Evolutionary conservation across 1,140 invertebrate genomes (phyloP).

Genomic region (Episyrphus balteatus): DNA sequence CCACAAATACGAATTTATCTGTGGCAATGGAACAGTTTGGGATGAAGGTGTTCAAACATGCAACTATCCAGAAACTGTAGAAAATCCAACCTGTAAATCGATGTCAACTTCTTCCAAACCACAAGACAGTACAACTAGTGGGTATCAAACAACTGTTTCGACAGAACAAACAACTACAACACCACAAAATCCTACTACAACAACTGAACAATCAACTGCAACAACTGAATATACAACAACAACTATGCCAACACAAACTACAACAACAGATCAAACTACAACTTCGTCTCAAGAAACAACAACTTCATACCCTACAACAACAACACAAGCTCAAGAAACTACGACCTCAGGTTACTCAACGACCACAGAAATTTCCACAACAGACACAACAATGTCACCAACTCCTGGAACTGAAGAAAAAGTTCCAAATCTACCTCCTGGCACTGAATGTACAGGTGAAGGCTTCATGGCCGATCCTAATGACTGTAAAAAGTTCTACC

Average conservation of each 20-base stretch:
- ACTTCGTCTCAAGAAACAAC: constrained; percentile 15
- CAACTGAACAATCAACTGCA: constrained; percentile 9
- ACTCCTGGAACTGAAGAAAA: constrained; percentile 12
- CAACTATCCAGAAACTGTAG: constrained; percentile 39
- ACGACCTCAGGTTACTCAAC: constrained; percentile 9
- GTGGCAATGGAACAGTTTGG: constrained; percentile 54
- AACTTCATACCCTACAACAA: constrained; percentile 14
- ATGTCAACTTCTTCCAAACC: constrained; percentile 10
- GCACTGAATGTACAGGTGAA: constrained; percentile 38
- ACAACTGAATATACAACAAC: constrained; percentile 7
- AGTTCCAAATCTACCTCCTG: constrained; percentile 16
- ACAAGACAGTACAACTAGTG: not conserved
- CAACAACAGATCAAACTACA: constrained; percentile 6
- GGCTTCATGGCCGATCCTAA: constrained; percentile 53
- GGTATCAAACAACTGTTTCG: constrained; percentile 4
- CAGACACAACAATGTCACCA: constrained; percentile 9
- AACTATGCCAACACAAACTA: constrained; percentile 11
- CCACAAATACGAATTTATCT: constrained; percentile 47
- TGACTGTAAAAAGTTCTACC: constrained; percentile 46
- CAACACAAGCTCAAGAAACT: constrained; percentile 14
- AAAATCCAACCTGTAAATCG: constrained; percentile 10
- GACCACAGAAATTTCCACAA: constrained; percentile 9
- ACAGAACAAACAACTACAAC: constrained; percentile 3
- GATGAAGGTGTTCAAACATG: constrained; percentile 46
- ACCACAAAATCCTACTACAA: constrained; percentile 6